A percentile compares a stretch with the other conserved stretches of the same genome.
Evolutionary conservation across 2,113 vertebrate genomes (phyloP).

Genomic region (Haemorhous mexicanus): DNA sequence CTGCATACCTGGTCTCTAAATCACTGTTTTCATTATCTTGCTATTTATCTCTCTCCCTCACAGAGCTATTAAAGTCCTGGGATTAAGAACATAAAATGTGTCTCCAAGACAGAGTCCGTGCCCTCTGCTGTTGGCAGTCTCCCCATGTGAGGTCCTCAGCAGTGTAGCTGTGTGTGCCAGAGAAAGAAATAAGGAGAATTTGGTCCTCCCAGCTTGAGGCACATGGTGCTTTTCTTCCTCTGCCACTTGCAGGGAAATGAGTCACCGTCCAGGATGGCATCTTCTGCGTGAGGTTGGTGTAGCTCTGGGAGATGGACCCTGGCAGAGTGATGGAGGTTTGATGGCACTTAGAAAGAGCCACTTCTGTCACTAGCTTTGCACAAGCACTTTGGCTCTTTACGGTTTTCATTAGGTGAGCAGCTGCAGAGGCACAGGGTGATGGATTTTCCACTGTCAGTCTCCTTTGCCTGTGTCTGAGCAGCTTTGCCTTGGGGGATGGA

Average conservation of each 20-base stretch:
- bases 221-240: background rate
- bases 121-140: background rate
- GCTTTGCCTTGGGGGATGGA: background rate
- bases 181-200: background rate
- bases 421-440: background rate
- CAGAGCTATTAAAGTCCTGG: background rate
- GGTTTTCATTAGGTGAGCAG: background rate
- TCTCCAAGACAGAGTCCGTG: background rate
- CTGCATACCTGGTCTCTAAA: slow-evolving; percentile 21
- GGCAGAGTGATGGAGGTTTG: background rate
- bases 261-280: fast-evolving
- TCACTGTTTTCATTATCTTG: background rate
- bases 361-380: background rate
- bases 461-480: background rate
- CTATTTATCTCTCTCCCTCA: background rate
- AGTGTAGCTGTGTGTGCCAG: fast-evolving
- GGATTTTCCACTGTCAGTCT: background rate
- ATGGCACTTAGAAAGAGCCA: background rate
- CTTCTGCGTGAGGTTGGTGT: background rate
- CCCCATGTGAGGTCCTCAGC: background rate
- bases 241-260: background rate
- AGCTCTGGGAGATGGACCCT: background rate
- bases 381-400: fast-evolving
- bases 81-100: background rate
- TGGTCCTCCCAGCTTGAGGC: background rate